These are phyloP conservation scores for Torymus tubicola DNA, from an alignment of 2,888 invertebrate genomes.

Conservation along the genomic window DNA sequence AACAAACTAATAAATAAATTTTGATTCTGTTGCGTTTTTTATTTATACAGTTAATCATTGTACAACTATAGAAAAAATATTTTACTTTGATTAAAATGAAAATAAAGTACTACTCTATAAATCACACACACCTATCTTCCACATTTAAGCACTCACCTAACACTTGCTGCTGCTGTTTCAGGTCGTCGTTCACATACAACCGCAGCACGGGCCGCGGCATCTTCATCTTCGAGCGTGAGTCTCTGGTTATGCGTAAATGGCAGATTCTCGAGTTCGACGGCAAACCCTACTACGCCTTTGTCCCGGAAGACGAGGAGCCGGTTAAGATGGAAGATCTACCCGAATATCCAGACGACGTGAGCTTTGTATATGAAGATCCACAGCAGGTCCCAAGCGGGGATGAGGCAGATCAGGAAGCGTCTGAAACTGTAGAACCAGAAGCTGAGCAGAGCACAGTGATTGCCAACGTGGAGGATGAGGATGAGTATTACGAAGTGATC, in stretches of 20 bases:
- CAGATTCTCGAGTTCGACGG: conserved; percentile 75
- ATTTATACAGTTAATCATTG: too few relatives aligned
- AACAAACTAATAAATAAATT: too few relatives aligned
- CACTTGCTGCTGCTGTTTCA: conserved; percentile 70
- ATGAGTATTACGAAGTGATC: background rate
- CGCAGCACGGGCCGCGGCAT: conserved; percentile 65
- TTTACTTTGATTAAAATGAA: too few relatives aligned
- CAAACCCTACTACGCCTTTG: conserved; percentile 74
- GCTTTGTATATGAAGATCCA: conserved; percentile 11
- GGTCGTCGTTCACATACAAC: conserved; percentile 61
- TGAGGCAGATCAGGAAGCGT: conserved; percentile 52
- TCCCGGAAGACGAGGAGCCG: conserved; percentile 70
- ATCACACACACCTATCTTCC: too few relatives aligned
- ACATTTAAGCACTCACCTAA: background rate
- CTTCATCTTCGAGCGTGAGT: conserved; percentile 72
- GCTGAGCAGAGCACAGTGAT: conserved; percentile 42
- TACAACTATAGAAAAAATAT: too few relatives aligned
- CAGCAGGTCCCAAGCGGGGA: conserved; percentile 48
- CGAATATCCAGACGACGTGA: conserved; percentile 53
- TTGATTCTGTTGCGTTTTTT: too few relatives aligned
- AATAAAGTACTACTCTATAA: too few relatives aligned
- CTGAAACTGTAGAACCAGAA: conserved; percentile 4
- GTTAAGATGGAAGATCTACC: conserved; percentile 65
- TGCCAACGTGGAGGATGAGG: conserved; percentile 59
- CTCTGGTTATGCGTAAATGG: conserved; percentile 74